Base-by-base conservation (phyloP, 2,797 vertebrate genomes). In the Enteromius viviparus region DNA sequence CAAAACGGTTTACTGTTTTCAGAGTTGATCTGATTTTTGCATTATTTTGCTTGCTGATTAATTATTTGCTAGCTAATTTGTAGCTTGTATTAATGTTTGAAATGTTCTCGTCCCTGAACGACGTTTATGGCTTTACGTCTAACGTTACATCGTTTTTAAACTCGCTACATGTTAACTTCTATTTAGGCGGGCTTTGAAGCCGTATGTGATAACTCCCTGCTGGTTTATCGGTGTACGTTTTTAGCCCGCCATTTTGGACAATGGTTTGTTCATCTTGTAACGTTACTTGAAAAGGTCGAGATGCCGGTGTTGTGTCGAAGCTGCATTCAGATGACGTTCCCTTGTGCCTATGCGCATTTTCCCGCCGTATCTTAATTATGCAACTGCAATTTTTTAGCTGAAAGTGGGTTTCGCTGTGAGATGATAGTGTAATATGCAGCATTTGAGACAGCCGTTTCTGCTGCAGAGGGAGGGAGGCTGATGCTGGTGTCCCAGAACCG, bases 201-300 rank as follows among this genome's bases (percentile, higher is more conserved):
- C 1, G 0, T 34, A 10, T 7, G 15, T 15, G 23, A 60, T n/a
- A 10, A 34, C 14, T 5, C 5, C 23, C 10, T 19, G 6, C 21
- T 32, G 81, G n/a, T 21, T 82, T 37, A 6, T 80, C 23, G 42
- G 29, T 58, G 34, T 85, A 51, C 8, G 76, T 58, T 81, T 40
- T 85, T 84, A 77, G 87, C 87, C 87, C 87, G 87, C 87, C 87
- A 88, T 88, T 88, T 88, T 88, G 86, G 76, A 88, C 87, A 88
- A 88, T 84, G 82, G 62, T 86, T 60, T 70, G 12, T 66, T 76
- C 81, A 10, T 14, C 14, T 82, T 15, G 42, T 26, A 26, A 26
- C 26, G 26, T 26, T 23, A 21, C 26, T 6, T 29, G 60, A 40
- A 53, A n/a, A 14, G 45, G 9, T 74, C 26, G 69, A 75, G 45